Evolutionary conservation across 2,113 vertebrate species (phyloP).

Genomic region (Pituophis catenifer): DNA sequence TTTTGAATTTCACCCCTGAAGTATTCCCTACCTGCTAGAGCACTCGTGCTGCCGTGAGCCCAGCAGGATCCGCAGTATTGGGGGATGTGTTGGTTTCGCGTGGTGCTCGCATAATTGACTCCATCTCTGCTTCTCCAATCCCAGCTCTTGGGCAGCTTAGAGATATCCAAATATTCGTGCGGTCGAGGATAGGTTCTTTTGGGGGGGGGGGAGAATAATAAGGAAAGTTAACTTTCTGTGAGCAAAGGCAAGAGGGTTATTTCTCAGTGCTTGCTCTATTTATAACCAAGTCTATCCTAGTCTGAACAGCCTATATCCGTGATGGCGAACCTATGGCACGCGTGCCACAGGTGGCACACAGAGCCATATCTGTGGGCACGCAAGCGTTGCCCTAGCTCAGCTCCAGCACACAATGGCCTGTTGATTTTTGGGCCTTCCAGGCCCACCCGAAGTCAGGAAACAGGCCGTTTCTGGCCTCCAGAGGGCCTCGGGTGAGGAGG

Average conservation of each 20-base stretch:
- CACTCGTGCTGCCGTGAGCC: slow-evolving; percentile 95
- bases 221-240: accelerated
- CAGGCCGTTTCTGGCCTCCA: too few species aligned
- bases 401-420: too few species aligned
- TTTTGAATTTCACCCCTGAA: too few species aligned
- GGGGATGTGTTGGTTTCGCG: slow-evolving; percentile 96
- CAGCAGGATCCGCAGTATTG: slow-evolving; percentile 98
- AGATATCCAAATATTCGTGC: slow-evolving; percentile 77
- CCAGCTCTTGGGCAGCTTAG: slow-evolving; percentile 80
- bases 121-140: slow-evolving; percentile 90
- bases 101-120: slow-evolving; percentile 85
- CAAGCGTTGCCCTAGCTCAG: too few species aligned
- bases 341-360: too few species aligned
- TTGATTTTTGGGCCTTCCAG: too few species aligned
- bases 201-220: accelerated
- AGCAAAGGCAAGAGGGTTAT: not conserved
- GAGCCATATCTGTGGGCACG: too few species aligned
- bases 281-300: not conserved
- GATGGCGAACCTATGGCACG: too few species aligned
- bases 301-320: not conserved
- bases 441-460: too few species aligned
- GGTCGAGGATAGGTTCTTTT: slow-evolving; percentile 77
- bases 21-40: slow-evolving; percentile 82
- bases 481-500: too few species aligned
- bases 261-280: too few species aligned